phyloP scores from a whole-genome alignment of 2,888 invertebrate genomes.

The Hydrotaea cyrtoneurina region DNA sequence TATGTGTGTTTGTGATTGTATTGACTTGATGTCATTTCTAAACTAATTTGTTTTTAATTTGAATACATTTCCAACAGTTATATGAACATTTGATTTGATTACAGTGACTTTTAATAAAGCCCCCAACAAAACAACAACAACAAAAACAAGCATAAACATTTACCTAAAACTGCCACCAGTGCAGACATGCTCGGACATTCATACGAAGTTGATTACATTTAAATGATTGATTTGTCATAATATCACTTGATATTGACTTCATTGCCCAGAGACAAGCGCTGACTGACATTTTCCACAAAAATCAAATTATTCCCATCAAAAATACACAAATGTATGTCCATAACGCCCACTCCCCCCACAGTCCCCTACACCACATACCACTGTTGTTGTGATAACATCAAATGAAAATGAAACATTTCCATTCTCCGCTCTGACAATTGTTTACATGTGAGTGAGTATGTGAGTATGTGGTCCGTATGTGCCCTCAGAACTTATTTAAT shows the following conservation, averaged over 20 bases:
- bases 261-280: constrained; percentile 30
- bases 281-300: constrained; percentile 46
- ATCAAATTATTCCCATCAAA: constrained; percentile 48
- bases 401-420: constrained; percentile 9
- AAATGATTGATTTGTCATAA: constrained; percentile 59
- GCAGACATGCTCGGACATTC: not conserved
- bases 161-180: not conserved
- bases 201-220: constrained; percentile 39
- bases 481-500: constrained; percentile 49
- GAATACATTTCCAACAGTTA: not conserved
- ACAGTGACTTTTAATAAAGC: constrained; percentile 34
- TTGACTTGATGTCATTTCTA: constrained; percentile 49
- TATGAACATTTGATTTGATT: constrained; percentile 27
- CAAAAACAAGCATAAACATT: not conserved
- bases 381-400: constrained; percentile 42
- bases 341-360: too few relatives aligned
- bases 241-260: constrained; percentile 6
- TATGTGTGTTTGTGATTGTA: not conserved
- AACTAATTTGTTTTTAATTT: constrained; percentile 66
- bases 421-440: not conserved
- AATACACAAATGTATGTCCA: too few relatives aligned
- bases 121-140: not conserved
- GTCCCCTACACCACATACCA: too few relatives aligned
- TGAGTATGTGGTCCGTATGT: not conserved
- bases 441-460: not conserved